Evolutionary conservation across 2,888 invertebrate genomes (phyloP), one percentile per base, ranked within the genome.

Genomic region (Aproaerema taeniolella): DNA sequence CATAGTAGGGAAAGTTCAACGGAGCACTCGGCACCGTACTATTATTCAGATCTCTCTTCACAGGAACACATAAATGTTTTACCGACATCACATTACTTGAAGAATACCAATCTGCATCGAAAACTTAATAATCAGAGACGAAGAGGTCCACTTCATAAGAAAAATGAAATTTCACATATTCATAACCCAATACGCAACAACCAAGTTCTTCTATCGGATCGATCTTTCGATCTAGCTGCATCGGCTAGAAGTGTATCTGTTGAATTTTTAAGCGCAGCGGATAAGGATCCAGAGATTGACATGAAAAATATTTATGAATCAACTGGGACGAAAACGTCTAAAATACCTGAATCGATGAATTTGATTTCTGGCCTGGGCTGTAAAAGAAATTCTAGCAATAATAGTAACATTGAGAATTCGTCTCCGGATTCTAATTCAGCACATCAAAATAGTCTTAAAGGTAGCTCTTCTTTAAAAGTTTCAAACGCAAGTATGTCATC

Each of bases 1-100:
- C 90, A 90, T 49, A 90, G 90, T 53, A 86, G 90, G 42, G 90
- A 90, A 56, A 90, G 90, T 57, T 90, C 90, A 47, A 86, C 87
- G 11, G 91, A 91, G 49, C 91, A 91, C 46, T 89, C 91, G 39
- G 94, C 94, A 20, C 95, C 95, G 0, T 95, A 95, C 61, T 95
- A 95, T 61, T 95, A 95, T 67, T 95, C 95, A 0, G 95, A 96
- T 69, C 83, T 91, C 35, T 91, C 85, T 52, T 79, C 87, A 2
- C 87, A 87, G 55, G 87, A 87, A 47, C 83, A 88, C 50, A 80
- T 88, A 42, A 86, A 88, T 52, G 55, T 82, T 38, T 50, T 83
- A 32, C 76, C 80, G 38, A 76, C 78, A 38, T 79, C 81, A 41
- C 85, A 85, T 57, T 87, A 67, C 46, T 61, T 86, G 46, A 88